These are phyloP conservation scores for Sphecodes monilicornis DNA, from an alignment of 2,888 invertebrate species.

Conservation along the genomic window DNA sequence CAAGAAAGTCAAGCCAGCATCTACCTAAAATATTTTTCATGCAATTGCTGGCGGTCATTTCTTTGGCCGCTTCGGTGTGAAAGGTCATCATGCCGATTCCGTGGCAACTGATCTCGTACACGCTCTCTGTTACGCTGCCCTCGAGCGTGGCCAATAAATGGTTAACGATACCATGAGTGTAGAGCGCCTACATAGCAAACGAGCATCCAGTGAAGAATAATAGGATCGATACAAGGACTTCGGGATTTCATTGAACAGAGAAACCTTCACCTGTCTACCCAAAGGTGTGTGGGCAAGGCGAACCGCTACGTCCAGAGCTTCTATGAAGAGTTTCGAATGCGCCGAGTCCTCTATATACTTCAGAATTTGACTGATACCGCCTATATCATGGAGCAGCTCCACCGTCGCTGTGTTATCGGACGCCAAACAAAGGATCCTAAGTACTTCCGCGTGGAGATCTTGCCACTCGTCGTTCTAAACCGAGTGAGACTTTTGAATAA, in stretches of 20 bases:
- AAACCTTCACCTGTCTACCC: slow-evolving; percentile 73
- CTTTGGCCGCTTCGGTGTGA: slow-evolving; percentile 68
- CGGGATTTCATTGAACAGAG: background rate
- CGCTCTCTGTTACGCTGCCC: slow-evolving; percentile 55
- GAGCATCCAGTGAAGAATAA: background rate
- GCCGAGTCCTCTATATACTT: slow-evolving; percentile 66
- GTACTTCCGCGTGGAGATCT: slow-evolving; percentile 71
- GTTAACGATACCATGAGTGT: slow-evolving; percentile 70
- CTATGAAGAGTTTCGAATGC: slow-evolving; percentile 56
- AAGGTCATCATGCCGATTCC: slow-evolving; percentile 76
- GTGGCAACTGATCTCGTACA: slow-evolving; percentile 67
- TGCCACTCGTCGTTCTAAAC: slow-evolving; percentile 72
- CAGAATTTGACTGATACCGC: slow-evolving; percentile 71
- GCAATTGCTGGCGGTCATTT: slow-evolving; percentile 61
- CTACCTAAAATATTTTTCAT: slow-evolving; percentile 39
- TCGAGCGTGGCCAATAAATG: slow-evolving; percentile 65
- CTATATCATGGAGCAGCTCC: slow-evolving; percentile 67
- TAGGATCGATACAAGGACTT: background rate
- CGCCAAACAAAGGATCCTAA: slow-evolving; percentile 67
- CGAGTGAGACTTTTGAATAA: too few species aligned
- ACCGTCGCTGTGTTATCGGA: slow-evolving; percentile 71
- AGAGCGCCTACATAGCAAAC: slow-evolving; percentile 65
- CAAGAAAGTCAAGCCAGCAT: background rate
- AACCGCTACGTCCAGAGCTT: slow-evolving; percentile 70
- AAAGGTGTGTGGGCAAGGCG: slow-evolving; percentile 65